These are phyloP conservation scores for Indicator maculatus DNA, from an alignment of 2,113 vertebrate species.

Conservation along the genomic window DNA sequence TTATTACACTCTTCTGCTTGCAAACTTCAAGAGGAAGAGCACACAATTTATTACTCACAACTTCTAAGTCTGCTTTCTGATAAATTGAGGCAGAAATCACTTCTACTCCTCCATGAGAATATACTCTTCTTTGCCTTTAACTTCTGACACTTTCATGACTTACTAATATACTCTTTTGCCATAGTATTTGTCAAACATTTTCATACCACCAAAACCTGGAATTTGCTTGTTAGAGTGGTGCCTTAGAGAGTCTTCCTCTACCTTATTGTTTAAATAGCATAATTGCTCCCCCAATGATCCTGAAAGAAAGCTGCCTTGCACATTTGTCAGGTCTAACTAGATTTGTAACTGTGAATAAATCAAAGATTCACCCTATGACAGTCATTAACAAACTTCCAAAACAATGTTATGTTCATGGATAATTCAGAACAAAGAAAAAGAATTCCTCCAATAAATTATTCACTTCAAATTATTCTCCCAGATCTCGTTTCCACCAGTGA, in stretches of 20 bases:
- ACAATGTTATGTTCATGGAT: not conserved
- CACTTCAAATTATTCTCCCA: not conserved
- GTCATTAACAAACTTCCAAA: not conserved
- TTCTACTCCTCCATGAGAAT: not conserved
- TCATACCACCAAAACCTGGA: not conserved
- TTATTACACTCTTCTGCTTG: not conserved
- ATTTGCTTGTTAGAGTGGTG: not conserved
- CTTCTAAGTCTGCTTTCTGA: not conserved
- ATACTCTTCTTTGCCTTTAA: not conserved
- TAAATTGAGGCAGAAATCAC: not conserved
- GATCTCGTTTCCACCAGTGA: not conserved
- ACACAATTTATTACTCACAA: not conserved
- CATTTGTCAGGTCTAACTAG: not conserved
- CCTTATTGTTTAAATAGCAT: not conserved
- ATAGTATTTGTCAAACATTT: not conserved
- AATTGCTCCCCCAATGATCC: not conserved
- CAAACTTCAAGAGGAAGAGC: not conserved
- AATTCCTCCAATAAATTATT: conserved; percentile 4
- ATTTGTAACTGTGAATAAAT: not conserved
- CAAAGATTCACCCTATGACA: not conserved
- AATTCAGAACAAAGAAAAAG: conserved; percentile 25
- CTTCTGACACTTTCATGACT: not conserved
- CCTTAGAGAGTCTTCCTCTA: not conserved
- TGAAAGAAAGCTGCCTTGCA: not conserved
- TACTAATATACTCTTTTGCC: not conserved